Base-by-base conservation (phyloP, 1,140 invertebrate species). In the Musca domestica region DNA sequence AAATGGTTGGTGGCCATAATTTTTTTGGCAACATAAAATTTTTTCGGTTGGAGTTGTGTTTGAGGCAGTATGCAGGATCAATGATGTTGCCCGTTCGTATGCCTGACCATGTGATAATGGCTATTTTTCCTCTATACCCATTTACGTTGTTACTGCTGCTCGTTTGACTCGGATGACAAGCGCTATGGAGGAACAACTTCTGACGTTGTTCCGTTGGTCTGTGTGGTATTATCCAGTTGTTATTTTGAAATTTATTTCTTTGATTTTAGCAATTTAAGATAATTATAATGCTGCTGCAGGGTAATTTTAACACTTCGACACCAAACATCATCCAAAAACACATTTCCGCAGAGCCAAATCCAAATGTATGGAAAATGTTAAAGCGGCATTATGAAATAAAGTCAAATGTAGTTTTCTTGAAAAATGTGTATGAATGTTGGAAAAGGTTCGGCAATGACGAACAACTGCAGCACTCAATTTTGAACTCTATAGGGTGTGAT, bases 221-320 rank as follows among this genome's bases (percentile, higher is more conserved):
- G 15, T 56, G 52, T 56, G 25, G 34, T 61, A 61, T 41, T 30
- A 61, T 61, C 56, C 30, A 27, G 52, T 56, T 22, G 20, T 56
- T 56, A 25, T 56, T 25, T 52, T 52, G 3, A 64, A 64, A 78
- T 78, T 78, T 78, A 78, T 78, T 78, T 78, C 76, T 74, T 75
- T 78, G 74, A 58, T 76, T 78, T 78, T 78, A 73, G 76, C 76
- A 79, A 80, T 80, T 80, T 80, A 80, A 75, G 77, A 77, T 80
- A 80, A 80, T 80, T 80, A 80, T 80, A 77, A 79, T 80, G 77
- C 80, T 80, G 72, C 77, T 77, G 74, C 76, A 74, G 77, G 77
- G 77, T 80, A 80, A 80, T 80, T 80, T 80, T 80, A 80, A 80
- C 77, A 80, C 77, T 77, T 80, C 77, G 74, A 80, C 77, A 77